These are phyloP conservation scores for Catharus fuscescens DNA, from an alignment of 2,113 vertebrate genomes.

Conservation along the genomic window DNA sequence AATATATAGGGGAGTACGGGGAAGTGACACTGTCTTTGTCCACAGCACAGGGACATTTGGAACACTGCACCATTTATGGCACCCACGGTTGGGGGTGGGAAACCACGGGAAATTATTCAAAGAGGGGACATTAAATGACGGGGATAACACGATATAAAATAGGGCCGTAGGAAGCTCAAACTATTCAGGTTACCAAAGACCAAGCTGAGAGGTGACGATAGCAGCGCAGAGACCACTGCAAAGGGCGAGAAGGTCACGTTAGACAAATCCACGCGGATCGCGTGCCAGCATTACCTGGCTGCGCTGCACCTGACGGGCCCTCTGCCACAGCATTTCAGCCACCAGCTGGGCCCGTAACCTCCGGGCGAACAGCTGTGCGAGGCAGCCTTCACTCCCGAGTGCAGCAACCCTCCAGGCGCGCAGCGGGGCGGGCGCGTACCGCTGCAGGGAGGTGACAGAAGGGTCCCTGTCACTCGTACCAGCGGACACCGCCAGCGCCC, in stretches of 20 bases:
- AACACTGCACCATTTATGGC: neutral
- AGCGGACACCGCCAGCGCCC: accelerated
- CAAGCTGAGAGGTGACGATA: neutral
- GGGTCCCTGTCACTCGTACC: accelerated
- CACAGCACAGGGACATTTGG: neutral
- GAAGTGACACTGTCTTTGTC: neutral
- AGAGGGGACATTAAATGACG: neutral
- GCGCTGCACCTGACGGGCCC: neutral
- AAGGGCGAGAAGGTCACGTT: neutral
- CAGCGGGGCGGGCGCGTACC: neutral
- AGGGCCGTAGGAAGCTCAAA: neutral
- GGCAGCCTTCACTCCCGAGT: accelerated
- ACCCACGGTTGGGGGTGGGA: neutral
- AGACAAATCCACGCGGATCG: accelerated
- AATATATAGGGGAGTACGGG: neutral
- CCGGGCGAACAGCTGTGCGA: accelerated
- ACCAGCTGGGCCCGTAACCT: accelerated
- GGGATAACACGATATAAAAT: neutral
- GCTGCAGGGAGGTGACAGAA: accelerated
- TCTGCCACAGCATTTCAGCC: neutral
- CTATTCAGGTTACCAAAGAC: neutral
- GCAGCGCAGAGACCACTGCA: neutral
- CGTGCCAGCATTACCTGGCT: neutral
- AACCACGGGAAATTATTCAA: neutral
- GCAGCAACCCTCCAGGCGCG: accelerated